A percentile compares a stretch with the other conserved stretches of the same genome.
Conservation (phyloP, 2,797 vertebrate genomes). For the Chrysocyon brachyurus region DNA sequence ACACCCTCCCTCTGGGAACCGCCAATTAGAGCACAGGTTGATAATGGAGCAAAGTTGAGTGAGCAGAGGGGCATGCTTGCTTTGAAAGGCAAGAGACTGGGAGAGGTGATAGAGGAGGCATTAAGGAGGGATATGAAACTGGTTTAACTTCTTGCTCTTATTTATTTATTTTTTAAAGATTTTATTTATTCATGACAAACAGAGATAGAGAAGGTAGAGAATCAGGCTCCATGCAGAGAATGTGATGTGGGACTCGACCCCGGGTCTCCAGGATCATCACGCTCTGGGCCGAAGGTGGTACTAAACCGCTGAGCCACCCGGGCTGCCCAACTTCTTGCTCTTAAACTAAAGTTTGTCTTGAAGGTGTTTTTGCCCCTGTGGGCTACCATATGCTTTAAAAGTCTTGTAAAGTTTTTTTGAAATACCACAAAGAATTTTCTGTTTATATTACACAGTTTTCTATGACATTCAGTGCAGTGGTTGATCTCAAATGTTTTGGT, state of each 20-base stretch:
- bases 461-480: neutral
- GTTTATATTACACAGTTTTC: conserved; percentile 1
- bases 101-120: neutral
- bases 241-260: too few species aligned
- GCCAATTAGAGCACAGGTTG: neutral
- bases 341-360: neutral
- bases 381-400: neutral
- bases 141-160: neutral
- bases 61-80: neutral
- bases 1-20: neutral
- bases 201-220: too few species aligned
- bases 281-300: too few species aligned
- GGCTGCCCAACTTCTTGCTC: neutral
- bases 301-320: too few species aligned
- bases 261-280: too few species aligned
- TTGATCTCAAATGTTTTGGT: neutral
- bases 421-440: neutral
- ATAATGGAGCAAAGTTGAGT: neutral
- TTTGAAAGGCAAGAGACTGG: neutral
- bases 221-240: too few species aligned
- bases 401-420: neutral
- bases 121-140: neutral
- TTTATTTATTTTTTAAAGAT: too few species aligned
- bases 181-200: too few species aligned
- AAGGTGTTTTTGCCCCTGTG: neutral